Percentiles rank a stretch among this genome's conserved stretches.
These are phyloP conservation scores for Tor tambroides DNA, from an alignment of 2,113 vertebrate species.

Conservation along the genomic window DNA sequence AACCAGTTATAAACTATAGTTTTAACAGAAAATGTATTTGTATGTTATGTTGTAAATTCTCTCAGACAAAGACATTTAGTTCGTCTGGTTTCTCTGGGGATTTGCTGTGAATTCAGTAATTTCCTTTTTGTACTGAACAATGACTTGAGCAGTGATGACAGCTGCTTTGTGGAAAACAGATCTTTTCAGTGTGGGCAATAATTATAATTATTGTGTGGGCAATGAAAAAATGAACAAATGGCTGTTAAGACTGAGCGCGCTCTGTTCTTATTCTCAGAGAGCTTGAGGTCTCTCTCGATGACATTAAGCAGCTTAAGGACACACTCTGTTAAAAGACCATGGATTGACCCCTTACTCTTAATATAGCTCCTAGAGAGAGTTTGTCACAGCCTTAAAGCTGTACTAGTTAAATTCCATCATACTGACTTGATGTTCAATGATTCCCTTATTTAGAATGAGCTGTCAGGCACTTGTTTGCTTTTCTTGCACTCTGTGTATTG, in stretches of 20 bases:
- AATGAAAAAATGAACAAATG: conserved; percentile 10
- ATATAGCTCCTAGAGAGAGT: conserved; percentile 23
- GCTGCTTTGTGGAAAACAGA: neutral
- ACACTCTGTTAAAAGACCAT: neutral
- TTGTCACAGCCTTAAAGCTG: neutral
- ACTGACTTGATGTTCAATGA: neutral
- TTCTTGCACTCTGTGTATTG: conserved; percentile 14
- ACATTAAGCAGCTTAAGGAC: conserved; percentile 32
- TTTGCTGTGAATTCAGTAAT: neutral
- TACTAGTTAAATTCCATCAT: neutral
- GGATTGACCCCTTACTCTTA: conserved; percentile 12
- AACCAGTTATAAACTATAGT: too few species aligned
- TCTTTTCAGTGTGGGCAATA: conserved; percentile 19
- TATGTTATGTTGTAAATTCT: neutral
- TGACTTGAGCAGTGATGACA: conserved; percentile 10
- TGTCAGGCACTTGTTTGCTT: conserved; percentile 12
- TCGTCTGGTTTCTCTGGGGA: neutral
- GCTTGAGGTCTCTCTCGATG: neutral
- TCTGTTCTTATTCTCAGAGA: conserved; percentile 7
- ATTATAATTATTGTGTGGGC: conserved; percentile 34
- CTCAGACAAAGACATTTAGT: neutral
- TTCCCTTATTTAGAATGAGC: neutral
- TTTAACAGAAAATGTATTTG: too few species aligned
- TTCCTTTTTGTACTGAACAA: neutral
- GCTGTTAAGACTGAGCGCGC: neutral